These are phyloP conservation scores for Epizoanthus ramosus DNA, from an alignment of 92 coral and sea anemone genomes.

Conservation along the genomic window DNA sequence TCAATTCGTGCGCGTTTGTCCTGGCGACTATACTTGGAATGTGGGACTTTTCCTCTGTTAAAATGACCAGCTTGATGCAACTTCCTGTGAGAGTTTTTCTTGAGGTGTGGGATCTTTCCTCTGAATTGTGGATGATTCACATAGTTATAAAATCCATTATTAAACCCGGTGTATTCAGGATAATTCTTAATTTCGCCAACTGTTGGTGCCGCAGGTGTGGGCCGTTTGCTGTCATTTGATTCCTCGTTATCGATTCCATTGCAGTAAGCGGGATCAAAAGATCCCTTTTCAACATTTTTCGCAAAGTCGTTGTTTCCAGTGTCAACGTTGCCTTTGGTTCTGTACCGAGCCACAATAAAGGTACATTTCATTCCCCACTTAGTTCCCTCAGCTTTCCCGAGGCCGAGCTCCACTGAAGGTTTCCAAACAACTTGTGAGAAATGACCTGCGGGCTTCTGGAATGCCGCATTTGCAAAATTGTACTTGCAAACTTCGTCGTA, in stretches of 20 bases:
- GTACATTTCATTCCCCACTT: slow-evolving; percentile 92
- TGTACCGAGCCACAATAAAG: slow-evolving; percentile 90
- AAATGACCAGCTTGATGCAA: neutral
- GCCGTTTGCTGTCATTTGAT: neutral
- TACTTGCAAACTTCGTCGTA: slow-evolving; percentile 94
- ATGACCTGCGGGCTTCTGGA: slow-evolving; percentile 88
- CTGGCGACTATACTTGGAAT: neutral
- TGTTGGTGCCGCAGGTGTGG: neutral
- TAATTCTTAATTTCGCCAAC: slow-evolving; percentile 30
- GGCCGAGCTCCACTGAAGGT: slow-evolving; percentile 73
- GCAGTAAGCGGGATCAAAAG: slow-evolving; percentile 81
- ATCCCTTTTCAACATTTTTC: slow-evolving; percentile 74
- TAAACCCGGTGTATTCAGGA: slow-evolving; percentile 34
- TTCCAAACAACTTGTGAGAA: slow-evolving; percentile 96
- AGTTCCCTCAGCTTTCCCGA: slow-evolving; percentile 79
- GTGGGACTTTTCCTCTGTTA: neutral
- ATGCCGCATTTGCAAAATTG: slow-evolving; percentile 78
- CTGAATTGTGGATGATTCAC: slow-evolving; percentile 25
- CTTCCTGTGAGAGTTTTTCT: slow-evolving; percentile 11
- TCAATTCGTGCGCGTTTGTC: slow-evolving; percentile 4
- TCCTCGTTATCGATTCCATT: slow-evolving; percentile 59
- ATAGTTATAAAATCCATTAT: slow-evolving; percentile 16
- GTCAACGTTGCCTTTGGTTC: slow-evolving; percentile 78
- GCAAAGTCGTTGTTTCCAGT: slow-evolving; percentile 52
- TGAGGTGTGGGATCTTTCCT: slow-evolving; percentile 33